These are phyloP conservation scores for Marasmarcha lunaedactyla DNA, from an alignment of 2,888 invertebrate genomes.

Conservation along the genomic window DNA sequence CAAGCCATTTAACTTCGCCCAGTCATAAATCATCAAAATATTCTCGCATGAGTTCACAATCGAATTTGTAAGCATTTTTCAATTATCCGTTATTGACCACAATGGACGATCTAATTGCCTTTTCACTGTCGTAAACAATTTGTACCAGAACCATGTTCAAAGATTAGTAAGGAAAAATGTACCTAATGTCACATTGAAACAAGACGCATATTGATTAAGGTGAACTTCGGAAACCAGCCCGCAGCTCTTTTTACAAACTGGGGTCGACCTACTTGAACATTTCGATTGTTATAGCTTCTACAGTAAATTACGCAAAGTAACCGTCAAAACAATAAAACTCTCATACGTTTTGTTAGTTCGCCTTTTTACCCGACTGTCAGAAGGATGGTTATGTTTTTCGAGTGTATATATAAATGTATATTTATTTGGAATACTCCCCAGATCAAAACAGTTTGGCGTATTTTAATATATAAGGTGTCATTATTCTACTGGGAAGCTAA, in stretches of 20 bases:
- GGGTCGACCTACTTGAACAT: constrained; percentile 43
- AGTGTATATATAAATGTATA: too few relatives aligned
- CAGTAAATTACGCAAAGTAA: constrained; percentile 21
- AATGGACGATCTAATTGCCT: constrained; percentile 53
- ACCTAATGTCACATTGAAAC: neutral
- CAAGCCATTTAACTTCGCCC: constrained; percentile 20
- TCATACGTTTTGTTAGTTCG: constrained; percentile 24
- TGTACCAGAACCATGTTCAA: constrained; percentile 25
- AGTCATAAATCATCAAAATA: constrained; percentile 53
- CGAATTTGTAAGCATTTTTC: constrained; percentile 63
- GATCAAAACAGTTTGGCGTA: too few relatives aligned
- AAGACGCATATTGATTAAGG: constrained; percentile 1
- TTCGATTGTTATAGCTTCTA: constrained; percentile 41
- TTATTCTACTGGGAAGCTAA: too few relatives aligned
- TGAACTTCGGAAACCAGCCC: constrained; percentile 25
- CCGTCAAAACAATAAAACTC: constrained; percentile 39
- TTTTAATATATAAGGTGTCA: too few relatives aligned
- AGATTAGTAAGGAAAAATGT: constrained; percentile 17
- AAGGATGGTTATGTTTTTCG: too few relatives aligned
- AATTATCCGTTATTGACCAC: constrained; percentile 66
- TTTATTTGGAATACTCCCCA: too few relatives aligned
- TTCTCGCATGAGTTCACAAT: constrained; percentile 50
- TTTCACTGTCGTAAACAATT: constrained; percentile 53
- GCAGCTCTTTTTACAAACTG: constrained; percentile 30
- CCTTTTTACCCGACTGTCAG: too few relatives aligned